Base-by-base conservation (phyloP, 2,888 invertebrate genomes). In the Heterodera filipjevi region DNA sequence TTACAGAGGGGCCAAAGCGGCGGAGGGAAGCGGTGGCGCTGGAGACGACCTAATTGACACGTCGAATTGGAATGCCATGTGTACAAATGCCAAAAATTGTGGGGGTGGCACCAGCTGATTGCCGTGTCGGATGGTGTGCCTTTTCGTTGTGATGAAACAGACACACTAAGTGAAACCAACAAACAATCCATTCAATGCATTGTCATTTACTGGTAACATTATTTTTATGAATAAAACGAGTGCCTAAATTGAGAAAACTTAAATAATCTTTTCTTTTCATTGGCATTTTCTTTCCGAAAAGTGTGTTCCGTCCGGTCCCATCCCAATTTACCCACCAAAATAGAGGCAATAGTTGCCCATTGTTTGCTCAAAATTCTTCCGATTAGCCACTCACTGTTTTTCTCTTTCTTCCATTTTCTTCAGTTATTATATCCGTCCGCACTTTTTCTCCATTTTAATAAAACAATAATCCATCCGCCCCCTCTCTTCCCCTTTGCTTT, bases 11-110 rank as follows among this genome's bases (percentile, higher is more conserved):
- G 46, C n/a, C 73, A 49, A 73, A 73, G 27, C 44, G 19, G 22
- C 66, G 33, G 33, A 39, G 19, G 32, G 66, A 75, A 33, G 66
- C 75, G 14, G 66, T 75, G 46, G 75, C 75, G 44, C 49, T 64
- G 33, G 19, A 66, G 35, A 32, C 75, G 64, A 35, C 66, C 5
- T 75, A 53, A 53, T 33, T 1, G 27, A 5, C 35, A 32, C 22
- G 30, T 19, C n/a, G 6, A 27, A 27, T 27, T 10, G 10, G 59
- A n/a, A n/a, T 59, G 59, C 27, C 10, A 10, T 27, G 27, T 8
- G 27, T 5, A 59, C n/a, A 49, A 49, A 49, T 49, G 19, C 53
- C 53, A 53, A 53, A 53, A 3, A 53, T 0, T 1, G 59, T 22
- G 22, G 19, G 53, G 22, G 19, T 53, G 14, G 27, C n/a, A 10